A percentile compares a stretch with the other conserved stretches of the same genome.
Conservation (phyloP, 2,797 vertebrate genomes). For the Podarcis lilfordi region DNA sequence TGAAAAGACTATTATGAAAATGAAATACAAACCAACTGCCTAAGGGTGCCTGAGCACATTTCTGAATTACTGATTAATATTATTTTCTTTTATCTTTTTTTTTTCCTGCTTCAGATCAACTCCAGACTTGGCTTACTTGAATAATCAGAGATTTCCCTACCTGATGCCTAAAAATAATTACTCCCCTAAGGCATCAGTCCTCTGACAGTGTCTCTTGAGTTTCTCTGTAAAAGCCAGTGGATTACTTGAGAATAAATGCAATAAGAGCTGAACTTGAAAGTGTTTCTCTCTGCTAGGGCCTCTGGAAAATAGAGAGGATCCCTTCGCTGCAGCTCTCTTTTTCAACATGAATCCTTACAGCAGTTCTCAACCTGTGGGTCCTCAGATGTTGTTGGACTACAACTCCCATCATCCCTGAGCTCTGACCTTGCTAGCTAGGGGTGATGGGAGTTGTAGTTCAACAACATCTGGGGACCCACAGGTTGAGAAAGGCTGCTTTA, state of each 20-base stretch:
- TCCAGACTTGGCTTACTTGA: conserved; percentile 29
- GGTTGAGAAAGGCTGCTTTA: background rate
- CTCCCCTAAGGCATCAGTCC: background rate
- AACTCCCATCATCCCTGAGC: too few relatives aligned
- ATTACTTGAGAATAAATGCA: conserved; percentile 11
- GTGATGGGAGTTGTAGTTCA: too few relatives aligned
- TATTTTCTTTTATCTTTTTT: conserved; percentile 25
- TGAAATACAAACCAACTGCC: conserved; percentile 17
- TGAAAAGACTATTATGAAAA: conserved; percentile 11
- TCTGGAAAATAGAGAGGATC: background rate
- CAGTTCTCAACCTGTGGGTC: too few relatives aligned
- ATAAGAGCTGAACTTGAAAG: background rate
- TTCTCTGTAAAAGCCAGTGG: background rate
- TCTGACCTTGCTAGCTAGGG: too few relatives aligned
- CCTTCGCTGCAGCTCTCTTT: background rate
- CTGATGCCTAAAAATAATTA: conserved; percentile 19
- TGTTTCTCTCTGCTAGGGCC: background rate
- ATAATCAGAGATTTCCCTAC: conserved; percentile 27
- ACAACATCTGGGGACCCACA: too few relatives aligned
- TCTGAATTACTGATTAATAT: conserved; percentile 34
- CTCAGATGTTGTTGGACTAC: too few relatives aligned
- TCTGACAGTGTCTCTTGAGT: background rate
- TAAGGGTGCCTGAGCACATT: background rate
- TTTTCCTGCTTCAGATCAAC: background rate
- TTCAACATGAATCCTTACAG: background rate